These are phyloP conservation scores for Elaphurus davidianus DNA, from an alignment of 2,113 vertebrate species.

Conservation along the genomic window DNA sequence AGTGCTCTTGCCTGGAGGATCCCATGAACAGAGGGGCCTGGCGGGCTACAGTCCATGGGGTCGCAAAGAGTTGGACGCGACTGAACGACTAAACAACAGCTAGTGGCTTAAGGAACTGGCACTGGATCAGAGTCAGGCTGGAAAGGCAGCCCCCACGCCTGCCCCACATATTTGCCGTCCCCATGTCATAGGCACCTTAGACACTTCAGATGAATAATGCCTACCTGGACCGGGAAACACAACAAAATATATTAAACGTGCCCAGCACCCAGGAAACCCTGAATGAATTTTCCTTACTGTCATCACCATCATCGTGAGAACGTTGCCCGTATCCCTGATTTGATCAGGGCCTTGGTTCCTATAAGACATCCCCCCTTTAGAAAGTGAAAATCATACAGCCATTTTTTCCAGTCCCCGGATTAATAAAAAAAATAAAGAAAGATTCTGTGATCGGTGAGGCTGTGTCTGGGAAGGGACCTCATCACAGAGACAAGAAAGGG, in stretches of 20 bases:
- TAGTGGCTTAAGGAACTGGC: background rate
- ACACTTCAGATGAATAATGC: background rate
- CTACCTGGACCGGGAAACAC: background rate
- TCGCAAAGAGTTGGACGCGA: fast-evolving
- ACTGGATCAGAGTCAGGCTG: fast-evolving
- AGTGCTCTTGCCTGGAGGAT: background rate
- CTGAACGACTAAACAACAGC: background rate
- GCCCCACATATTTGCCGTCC: fast-evolving
- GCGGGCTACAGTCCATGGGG: background rate
- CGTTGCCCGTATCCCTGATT: no score
- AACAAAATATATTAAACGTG: background rate
- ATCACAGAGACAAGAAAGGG: background rate
- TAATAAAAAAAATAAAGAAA: background rate
- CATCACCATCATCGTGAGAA: background rate
- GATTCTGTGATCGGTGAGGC: background rate
- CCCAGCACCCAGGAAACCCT: background rate
- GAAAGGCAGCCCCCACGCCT: background rate
- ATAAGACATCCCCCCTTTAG: background rate
- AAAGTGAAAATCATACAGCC: background rate
- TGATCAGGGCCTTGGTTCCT: background rate
- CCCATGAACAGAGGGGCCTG: background rate
- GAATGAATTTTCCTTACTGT: fast-evolving
- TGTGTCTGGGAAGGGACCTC: background rate
- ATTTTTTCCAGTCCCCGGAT: background rate
- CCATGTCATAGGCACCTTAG: fast-evolving